Evolutionary conservation across 2,113 vertebrate genomes (phyloP), one percentile per base, ranked within the genome.

Genomic region (Cebus imitator): DNA sequence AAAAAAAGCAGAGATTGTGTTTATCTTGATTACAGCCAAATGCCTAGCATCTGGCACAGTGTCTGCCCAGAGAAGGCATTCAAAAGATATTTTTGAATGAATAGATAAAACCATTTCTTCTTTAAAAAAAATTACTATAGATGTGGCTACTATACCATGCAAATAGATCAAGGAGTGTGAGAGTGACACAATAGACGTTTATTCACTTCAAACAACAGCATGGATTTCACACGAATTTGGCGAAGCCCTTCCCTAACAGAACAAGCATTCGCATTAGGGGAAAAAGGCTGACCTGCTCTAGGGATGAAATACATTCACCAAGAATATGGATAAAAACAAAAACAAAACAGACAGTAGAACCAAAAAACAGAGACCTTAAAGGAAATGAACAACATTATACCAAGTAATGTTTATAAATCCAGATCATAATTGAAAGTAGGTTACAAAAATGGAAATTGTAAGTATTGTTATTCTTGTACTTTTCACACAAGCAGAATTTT

Each of bases 71-170:
- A 73, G 58, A 64, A 85, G 25, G 9, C 37, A 86, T 48, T 75
- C 43, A 82, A 8, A 55, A 75, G 64, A n/a, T 30, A 35, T 6
- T 64, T 90, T 58, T 55, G 23, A 93, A 89, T 95, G 90, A 6
- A 21, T 10, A 91, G 37, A 81, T 81, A 78, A 95, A 93, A 93
- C 1, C 27, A 76, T 78, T 94, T 80, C 32, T 95, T 95, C 52
- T 17, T 68, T 50, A 40, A 72, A 75, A 43, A 81, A 81, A 32
- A 58, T 35, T 8, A 68, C 57, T 17, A 13, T 75, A 85, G 78
- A 61, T 45, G 13, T 37, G 78, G 76, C 81, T 52, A 50, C 30
- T 21, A 43, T 2, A 35, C 2, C 37, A 84, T 32, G 48, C 52
- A 92, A 70, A 80, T 35, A 30, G 48, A 37, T 40, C 3, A 80